Base-by-base conservation (phyloP, 2,797 vertebrate species). In the Acanthis flammea region DNA sequence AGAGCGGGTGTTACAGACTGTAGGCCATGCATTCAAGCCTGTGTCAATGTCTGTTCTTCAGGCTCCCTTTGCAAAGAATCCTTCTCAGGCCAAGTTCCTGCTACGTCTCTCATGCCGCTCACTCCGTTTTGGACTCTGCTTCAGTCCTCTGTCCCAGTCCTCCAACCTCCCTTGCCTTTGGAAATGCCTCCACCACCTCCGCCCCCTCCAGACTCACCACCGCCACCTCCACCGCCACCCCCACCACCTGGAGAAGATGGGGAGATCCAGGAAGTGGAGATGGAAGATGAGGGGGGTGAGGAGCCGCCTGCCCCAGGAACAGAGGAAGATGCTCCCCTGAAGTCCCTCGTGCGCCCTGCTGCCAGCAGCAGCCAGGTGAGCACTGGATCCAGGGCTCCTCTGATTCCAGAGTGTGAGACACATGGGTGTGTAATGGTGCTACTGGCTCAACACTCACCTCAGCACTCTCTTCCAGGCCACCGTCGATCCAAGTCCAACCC, bases 211-310 rank as follows among this genome's bases (percentile, higher is more conserved):
- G 97, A 98, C 12, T 98, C 98, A 0, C 98, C 65, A 71, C 98
- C 91, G 9, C 98, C 95, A 10, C 99, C 14, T 25, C 99, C 33
- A 60, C 98, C 81, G 10, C 98, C 39, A 27, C 99, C 51, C 65
- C 98, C 99, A 0, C 99, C 99, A 0, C 98, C 99, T 9, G 98
- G 98, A 10, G 99, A 99, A 78, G 98, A 98, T 6, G 98, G 98
- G 3, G 99, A 99, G 95, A 99, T 99, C 61, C 98, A 99, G 97
- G 99, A 99, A 96, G 99, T 99, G 72, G 99, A 99, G 97, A 99
- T 99, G 99, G 99, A 99, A 92, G 99, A 99, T 31, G 98, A 99
- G 35, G 99, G 99, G 18, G 98, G 98, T 1, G 98, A 98, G 62
- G 99, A 99, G 92, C 99, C 99, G 2, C 99, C 99, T 10, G 99